A percentile compares a stretch with the other conserved stretches of the same genome.
These are phyloP conservation scores for Orchesellides sinensis DNA, from an alignment of 2,888 invertebrate genomes.

Conservation along the genomic window DNA sequence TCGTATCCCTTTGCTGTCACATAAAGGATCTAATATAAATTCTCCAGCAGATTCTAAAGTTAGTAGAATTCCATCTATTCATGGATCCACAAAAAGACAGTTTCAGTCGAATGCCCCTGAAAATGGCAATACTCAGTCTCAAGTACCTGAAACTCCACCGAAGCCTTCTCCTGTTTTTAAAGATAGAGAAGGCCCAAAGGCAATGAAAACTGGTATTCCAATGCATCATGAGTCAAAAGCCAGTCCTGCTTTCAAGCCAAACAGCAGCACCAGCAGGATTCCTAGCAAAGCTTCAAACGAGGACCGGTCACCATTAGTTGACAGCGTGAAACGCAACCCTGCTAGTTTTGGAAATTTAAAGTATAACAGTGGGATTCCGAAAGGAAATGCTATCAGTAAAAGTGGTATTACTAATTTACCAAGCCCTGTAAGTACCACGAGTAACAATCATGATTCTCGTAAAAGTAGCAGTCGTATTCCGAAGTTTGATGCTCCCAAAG, in stretches of 20 bases:
- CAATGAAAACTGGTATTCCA: slow-evolving; percentile 3
- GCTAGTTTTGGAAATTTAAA: background rate
- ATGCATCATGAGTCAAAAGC: background rate
- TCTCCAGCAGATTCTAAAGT: slow-evolving; percentile 8
- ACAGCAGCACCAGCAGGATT: slow-evolving; percentile 5
- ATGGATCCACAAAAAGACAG: background rate
- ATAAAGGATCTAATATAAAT: slow-evolving; percentile 2
- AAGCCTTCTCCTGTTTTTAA: background rate
- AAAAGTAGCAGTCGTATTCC: slow-evolving; percentile 67
- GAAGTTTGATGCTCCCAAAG: slow-evolving; percentile 49
- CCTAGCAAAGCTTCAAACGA: slow-evolving; percentile 11
- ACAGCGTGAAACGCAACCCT: background rate
- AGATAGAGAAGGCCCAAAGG: background rate
- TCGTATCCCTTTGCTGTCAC: slow-evolving; percentile 16
- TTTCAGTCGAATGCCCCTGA: background rate
- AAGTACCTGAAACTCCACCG: background rate
- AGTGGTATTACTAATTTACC: background rate
- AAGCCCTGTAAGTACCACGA: background rate
- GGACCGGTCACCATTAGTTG: background rate
- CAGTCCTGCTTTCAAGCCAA: background rate
- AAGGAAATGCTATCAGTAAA: background rate
- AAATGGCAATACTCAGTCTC: background rate
- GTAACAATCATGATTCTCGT: slow-evolving; percentile 2
- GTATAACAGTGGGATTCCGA: slow-evolving; percentile 32
- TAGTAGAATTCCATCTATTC: slow-evolving; percentile 37